Percentiles rank a stretch among this genome's conserved stretches.
Conservation (phyloP, 2,113 vertebrate genomes). For the Tachysurus fulvidraco region DNA sequence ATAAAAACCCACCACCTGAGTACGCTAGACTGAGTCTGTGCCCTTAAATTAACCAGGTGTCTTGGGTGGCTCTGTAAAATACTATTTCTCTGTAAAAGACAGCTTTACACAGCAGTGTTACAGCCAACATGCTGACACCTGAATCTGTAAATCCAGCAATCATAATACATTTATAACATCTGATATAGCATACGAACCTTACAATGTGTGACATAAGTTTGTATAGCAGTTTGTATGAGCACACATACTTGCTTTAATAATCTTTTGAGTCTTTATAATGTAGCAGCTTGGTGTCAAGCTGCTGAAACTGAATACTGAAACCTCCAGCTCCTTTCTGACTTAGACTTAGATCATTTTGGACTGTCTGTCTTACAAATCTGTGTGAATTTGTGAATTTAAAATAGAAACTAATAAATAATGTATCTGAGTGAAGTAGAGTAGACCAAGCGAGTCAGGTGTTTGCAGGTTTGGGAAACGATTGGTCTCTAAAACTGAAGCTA, state of each 20-base stretch:
- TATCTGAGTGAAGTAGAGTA: not conserved
- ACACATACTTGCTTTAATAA: not conserved
- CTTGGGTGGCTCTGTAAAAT: constrained; percentile 63
- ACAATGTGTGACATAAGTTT: not conserved
- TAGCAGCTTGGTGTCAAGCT: not conserved
- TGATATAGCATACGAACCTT: not conserved
- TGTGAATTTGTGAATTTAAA: not conserved
- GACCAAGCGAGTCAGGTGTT: not conserved
- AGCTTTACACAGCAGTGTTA: constrained; percentile 31
- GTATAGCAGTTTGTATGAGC: not conserved
- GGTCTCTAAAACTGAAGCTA: not conserved
- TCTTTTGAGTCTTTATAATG: not conserved
- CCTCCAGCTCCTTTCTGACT: not conserved
- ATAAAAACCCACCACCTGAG: not conserved
- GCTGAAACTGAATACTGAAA: not conserved
- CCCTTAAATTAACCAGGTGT: constrained; percentile 46
- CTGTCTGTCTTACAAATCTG: not conserved
- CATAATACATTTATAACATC: too few species aligned
- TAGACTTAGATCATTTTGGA: not conserved
- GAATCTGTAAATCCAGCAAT: not conserved
- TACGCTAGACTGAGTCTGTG: constrained; percentile 21
- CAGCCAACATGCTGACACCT: not conserved
- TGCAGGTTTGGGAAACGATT: not conserved
- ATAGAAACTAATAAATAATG: not conserved
- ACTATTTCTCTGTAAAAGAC: not conserved